Evolutionary conservation across 1,140 invertebrate species (phyloP).

Genomic region (Myzus persicae): DNA sequence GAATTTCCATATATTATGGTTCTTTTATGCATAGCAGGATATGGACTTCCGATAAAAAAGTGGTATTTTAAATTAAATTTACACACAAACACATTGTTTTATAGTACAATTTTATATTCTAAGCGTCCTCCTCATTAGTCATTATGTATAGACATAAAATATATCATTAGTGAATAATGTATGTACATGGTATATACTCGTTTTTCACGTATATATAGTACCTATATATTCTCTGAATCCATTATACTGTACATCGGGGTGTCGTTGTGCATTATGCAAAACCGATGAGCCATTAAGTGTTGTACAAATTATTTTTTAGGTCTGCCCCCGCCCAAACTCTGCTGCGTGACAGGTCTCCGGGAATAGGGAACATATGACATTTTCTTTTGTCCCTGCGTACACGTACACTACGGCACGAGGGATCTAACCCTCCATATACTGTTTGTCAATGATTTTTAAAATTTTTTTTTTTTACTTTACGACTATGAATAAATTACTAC

Average conservation of each 20-base stretch:
- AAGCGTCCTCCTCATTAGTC: neutral
- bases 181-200: neutral
- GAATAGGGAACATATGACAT: slow-evolving; percentile 52
- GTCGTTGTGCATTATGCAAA: slow-evolving; percentile 48
- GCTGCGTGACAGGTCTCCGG: slow-evolving; percentile 53
- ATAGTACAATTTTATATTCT: neutral
- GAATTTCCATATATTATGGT: neutral
- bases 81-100: neutral
- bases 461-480: slow-evolving; percentile 16
- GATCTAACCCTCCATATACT: slow-evolving; percentile 9
- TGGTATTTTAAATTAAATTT: neutral
- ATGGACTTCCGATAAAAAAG: neutral
- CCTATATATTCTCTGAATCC: neutral
- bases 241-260: slow-evolving; percentile 12
- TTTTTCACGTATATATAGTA: neutral
- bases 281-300: slow-evolving; percentile 59
- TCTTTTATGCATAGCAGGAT: neutral
- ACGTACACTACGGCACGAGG: neutral
- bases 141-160: slow-evolving; percentile 1
- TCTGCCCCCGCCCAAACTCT: slow-evolving; percentile 31
- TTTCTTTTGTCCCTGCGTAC: slow-evolving; percentile 29
- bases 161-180: neutral
- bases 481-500: slow-evolving; percentile 49
- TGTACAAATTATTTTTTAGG: slow-evolving; percentile 55
- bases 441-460: slow-evolving; percentile 43